phyloP scores from a whole-genome alignment of 2,888 invertebrate species.

The Synanthedon vespiformis region DNA sequence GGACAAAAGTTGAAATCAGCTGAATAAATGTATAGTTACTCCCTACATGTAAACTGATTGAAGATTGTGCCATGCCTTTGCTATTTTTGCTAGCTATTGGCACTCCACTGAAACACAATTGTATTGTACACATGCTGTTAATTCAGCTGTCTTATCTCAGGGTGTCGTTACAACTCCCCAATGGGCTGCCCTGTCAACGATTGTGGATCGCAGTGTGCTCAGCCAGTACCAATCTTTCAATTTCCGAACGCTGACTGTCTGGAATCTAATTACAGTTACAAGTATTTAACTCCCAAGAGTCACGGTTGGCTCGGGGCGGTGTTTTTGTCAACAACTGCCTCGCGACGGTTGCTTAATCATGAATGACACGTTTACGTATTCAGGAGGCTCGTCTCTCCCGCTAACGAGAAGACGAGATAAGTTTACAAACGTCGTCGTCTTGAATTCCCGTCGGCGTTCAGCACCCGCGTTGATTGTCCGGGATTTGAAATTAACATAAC shows the following conservation, averaged over 20 bases:
- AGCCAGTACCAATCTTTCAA: background rate
- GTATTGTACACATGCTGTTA: too few relatives aligned
- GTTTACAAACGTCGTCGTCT: constrained; percentile 62
- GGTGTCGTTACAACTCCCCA: too few relatives aligned
- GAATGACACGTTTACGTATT: constrained; percentile 65
- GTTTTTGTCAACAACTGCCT: constrained; percentile 58
- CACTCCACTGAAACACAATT: too few relatives aligned
- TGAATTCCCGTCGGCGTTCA: constrained; percentile 54
- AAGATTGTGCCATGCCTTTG: too few relatives aligned
- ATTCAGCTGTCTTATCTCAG: too few relatives aligned
- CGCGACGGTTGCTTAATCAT: constrained; percentile 53
- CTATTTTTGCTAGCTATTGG: too few relatives aligned
- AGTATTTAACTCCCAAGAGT: constrained; percentile 19
- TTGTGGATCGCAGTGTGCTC: too few relatives aligned
- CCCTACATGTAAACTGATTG: too few relatives aligned
- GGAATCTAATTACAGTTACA: constrained; percentile 11
- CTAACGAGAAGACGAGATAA: constrained; percentile 66
- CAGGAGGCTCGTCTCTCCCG: constrained; percentile 48
- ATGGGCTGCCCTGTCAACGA: too few relatives aligned
- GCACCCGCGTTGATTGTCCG: constrained; percentile 57
- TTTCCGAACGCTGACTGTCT: constrained; percentile 9
- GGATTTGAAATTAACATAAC: constrained; percentile 62
- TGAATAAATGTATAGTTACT: too few relatives aligned
- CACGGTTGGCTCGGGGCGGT: constrained; percentile 27
- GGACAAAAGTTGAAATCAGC: too few relatives aligned